phyloP scores from a whole-genome alignment of 2,888 invertebrate genomes.

The Leptothorax acervorum region DNA sequence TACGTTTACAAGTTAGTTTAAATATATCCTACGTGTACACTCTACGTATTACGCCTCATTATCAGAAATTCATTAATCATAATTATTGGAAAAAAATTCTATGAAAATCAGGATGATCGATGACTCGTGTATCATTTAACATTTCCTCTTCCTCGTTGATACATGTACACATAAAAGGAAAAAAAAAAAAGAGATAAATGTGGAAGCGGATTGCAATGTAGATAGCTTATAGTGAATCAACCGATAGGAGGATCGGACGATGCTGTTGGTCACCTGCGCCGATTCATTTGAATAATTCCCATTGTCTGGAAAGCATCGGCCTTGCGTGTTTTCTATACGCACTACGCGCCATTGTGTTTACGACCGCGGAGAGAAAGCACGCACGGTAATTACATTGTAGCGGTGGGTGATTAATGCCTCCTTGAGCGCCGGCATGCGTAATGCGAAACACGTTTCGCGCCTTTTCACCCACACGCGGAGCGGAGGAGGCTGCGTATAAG shows the following conservation, averaged over 20 bases:
- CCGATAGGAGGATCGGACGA: slow-evolving; percentile 18
- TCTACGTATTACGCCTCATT: not conserved
- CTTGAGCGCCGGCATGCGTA: slow-evolving; percentile 42
- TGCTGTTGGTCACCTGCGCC: slow-evolving; percentile 41
- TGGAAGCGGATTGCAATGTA: not conserved
- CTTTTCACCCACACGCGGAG: slow-evolving; percentile 51
- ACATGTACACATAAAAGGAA: not conserved
- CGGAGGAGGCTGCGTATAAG: slow-evolving; percentile 43
- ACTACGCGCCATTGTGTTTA: slow-evolving; percentile 63
- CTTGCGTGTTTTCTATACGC: slow-evolving; percentile 62
- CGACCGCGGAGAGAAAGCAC: slow-evolving; percentile 67
- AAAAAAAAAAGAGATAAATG: not conserved
- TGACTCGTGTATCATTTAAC: not conserved
- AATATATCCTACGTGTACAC: not conserved
- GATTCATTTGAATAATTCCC: slow-evolving; percentile 68
- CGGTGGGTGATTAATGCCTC: slow-evolving; percentile 64
- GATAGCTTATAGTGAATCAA: not conserved
- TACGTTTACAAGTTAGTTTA: slow-evolving; percentile 14
- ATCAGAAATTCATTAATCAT: not conserved
- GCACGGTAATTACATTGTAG: slow-evolving; percentile 62
- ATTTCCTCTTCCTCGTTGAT: not conserved
- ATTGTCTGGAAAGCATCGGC: slow-evolving; percentile 62
- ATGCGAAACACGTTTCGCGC: slow-evolving; percentile 52
- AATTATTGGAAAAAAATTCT: not conserved
- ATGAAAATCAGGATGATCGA: slow-evolving; percentile 12